Base-by-base conservation (phyloP, 2,888 invertebrate species). In the Sphinx pinastri region DNA sequence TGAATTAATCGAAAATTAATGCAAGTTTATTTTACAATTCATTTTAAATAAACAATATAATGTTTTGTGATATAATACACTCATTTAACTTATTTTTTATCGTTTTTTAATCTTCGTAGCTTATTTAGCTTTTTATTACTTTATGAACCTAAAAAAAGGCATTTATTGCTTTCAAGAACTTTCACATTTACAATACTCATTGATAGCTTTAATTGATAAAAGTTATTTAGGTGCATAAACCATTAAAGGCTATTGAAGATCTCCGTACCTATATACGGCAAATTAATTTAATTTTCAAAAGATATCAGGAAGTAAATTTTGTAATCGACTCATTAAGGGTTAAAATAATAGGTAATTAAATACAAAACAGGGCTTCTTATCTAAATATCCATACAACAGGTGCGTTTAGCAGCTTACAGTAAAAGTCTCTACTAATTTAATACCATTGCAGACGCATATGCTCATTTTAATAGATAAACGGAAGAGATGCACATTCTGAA, bases 261-360 rank as follows among this genome's bases (percentile, higher is more conserved):
- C 19, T 55, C 12, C 12, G 8, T 8, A 49, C 13, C 49, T 47
- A 2, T 13, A 19, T 6, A 47, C 49, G 49, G 19, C 19, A 19
- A 60, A 14, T 4, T 1, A 7, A 19, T 63, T 47, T 49, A 16
- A 63, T 63, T 63, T 63, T 47, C 11, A 63, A 25, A 47, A 49
- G 16, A 63, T 63, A 63, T 63, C 63, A 63, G 63, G 49, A 63
- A 63, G 19, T 63, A 49, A 45, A 52, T 12, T 54, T 54, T 70
- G 72, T 71, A 63, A 69, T 68, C 69, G 63, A 74, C 76, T 76
- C 80, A 83, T 78, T 79, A 82, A 75, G 75, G 52, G 63, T 69
- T 71, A 72, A 77, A 74, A 75, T 73, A 78, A 81, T 79, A 79
- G 75, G 75, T 77, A 79, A 72, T 77, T 79, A 77, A 79, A 79